These are phyloP conservation scores for Laticauda colubrina DNA, from an alignment of 2,113 vertebrate genomes.

Conservation along the genomic window DNA sequence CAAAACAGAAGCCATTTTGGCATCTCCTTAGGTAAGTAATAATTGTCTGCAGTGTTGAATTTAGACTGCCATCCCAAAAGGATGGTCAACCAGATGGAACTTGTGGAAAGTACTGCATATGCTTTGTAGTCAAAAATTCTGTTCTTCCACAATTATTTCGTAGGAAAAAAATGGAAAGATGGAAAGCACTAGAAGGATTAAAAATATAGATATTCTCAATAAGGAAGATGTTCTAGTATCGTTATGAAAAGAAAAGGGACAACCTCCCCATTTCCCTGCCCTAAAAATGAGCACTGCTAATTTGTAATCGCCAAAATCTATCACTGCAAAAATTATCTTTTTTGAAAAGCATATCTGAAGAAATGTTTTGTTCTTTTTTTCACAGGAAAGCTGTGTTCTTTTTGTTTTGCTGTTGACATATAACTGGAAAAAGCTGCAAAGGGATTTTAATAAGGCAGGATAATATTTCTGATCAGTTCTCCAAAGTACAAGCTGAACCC, in stretches of 20 bases:
- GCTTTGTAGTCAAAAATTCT: background rate
- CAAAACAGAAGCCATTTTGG: background rate
- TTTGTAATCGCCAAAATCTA: conserved; percentile 30
- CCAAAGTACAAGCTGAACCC: conserved; percentile 52
- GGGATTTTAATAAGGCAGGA: conserved; percentile 55
- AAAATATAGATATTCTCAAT: background rate
- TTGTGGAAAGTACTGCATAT: background rate
- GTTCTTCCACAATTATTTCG: background rate
- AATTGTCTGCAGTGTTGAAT: background rate
- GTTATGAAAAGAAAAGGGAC: background rate
- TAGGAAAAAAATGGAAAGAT: background rate
- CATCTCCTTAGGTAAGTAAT: background rate
- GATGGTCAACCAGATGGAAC: background rate
- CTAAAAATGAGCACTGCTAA: conserved; percentile 14
- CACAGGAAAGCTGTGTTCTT: background rate
- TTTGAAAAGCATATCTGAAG: conserved; percentile 10
- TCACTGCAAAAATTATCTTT: conserved; percentile 43
- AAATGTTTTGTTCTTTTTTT: background rate
- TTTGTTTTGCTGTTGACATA: conserved; percentile 49
- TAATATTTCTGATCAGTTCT: conserved; percentile 59
- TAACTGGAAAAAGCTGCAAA: conserved; percentile 56
- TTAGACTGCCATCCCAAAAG: background rate
- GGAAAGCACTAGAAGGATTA: background rate
- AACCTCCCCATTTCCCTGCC: background rate
- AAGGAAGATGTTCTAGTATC: rapidly evolving